Evolutionary conservation across 2,888 invertebrate genomes (phyloP), one percentile per base, ranked within the genome.

Genomic region (Lasioglossum oenotherae): DNA sequence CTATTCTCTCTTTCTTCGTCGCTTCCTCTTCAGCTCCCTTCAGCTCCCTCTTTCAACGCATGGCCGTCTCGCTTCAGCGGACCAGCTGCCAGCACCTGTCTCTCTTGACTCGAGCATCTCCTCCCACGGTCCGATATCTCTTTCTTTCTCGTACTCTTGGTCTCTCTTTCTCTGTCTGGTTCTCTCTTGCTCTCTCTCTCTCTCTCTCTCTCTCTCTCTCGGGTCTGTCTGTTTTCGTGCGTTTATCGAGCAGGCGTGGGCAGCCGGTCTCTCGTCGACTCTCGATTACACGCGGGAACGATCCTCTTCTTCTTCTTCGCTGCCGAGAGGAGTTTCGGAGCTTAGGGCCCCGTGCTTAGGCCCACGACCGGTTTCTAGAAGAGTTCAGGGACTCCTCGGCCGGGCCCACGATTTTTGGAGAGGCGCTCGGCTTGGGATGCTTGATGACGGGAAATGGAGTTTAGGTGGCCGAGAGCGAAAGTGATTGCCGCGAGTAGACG

Each of bases 181-280:
- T 35, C 31, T 67, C 64, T 27, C 14, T 31, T 16, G 14, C 31
- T 27, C 64, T 5, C 41, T 41, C 41, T 12, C 35, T 67, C 67
- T 31, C 31, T 31, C 31, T 31, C n/a, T 8, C n/a, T n/a, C n/a
- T n/a, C n/a, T n/a, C n/a, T n/a, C n/a, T n/a, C n/a, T n/a, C n/a
- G n/a, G 67, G 19, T 67, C 31, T 31, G 31, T 67, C 67, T 67
- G 72, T 86, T 85, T 82, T 87, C 87, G 67, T 90, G 78, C 85
- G 84, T 89, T 89, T 89, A 86, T 89, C 90, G 88, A 89, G 83
- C 88, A 71, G 75, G 89, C 90, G 90, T 90, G 90, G 90, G 90
- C 86, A 86, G 90, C 72, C 44, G 72, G 71, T 41, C 53, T 74
- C 23, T 74, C 75, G 80, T 79, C 72, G 85, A 85, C 73, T 85